Evolutionary conservation across 1,140 invertebrate species (phyloP).

Genomic region (Trachelipus rathkii): DNA sequence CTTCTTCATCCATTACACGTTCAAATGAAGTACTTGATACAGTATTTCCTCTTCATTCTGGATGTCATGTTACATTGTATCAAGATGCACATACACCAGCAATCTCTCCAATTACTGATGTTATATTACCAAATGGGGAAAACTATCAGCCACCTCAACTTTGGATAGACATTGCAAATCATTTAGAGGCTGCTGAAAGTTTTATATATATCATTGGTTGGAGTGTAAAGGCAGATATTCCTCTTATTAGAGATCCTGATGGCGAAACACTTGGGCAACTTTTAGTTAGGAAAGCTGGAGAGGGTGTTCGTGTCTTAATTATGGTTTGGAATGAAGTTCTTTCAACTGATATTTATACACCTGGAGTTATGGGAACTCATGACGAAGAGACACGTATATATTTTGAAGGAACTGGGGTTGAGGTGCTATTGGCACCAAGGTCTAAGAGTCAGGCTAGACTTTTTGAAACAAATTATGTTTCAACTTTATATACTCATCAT

Average conservation of each 20-base stretch:
- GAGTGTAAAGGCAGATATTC: constrained; percentile 44
- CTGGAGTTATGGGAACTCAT: constrained; percentile 47
- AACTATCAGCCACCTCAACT: constrained; percentile 40
- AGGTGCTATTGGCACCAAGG: constrained; percentile 41
- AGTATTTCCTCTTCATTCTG: constrained; percentile 40
- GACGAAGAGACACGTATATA: constrained; percentile 46
- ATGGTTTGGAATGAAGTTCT: constrained; percentile 46
- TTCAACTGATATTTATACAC: constrained; percentile 41
- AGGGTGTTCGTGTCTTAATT: constrained; percentile 45
- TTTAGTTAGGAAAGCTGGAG: constrained; percentile 43
- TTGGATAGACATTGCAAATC: constrained; percentile 42
- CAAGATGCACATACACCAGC: constrained; percentile 46
- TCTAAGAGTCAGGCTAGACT: constrained; percentile 41
- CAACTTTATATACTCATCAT: constrained; percentile 46
- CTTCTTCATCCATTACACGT: constrained; percentile 34
- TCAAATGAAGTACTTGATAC: constrained; percentile 43
- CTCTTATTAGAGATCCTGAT: constrained; percentile 39
- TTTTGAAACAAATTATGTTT: constrained; percentile 43
- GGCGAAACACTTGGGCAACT: constrained; percentile 43
- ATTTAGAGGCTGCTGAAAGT: constrained; percentile 41
- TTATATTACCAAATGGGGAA: constrained; percentile 28
- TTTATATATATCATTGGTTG: constrained; percentile 47
- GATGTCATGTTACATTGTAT: constrained; percentile 41
- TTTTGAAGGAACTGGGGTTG: constrained; percentile 45
- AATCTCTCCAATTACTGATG: constrained; percentile 38